These are phyloP conservation scores for Entomobrya multifasciata DNA, from an alignment of 2,888 invertebrate species.

Conservation along the genomic window DNA sequence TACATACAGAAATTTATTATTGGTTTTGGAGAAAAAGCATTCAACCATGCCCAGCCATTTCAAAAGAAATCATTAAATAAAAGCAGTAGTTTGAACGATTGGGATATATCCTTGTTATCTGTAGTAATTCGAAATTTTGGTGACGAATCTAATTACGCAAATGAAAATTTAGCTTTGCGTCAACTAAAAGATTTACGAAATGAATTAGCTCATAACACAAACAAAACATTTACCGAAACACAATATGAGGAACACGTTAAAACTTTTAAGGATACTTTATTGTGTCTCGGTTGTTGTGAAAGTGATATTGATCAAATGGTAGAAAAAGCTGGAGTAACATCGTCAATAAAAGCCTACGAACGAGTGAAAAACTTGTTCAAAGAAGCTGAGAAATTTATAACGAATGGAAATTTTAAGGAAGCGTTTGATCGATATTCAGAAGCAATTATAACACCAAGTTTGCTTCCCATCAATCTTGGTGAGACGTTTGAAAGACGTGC, in stretches of 20 bases:
- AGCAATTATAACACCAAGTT: background rate
- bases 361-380: background rate
- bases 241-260: background rate
- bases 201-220: background rate
- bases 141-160: background rate
- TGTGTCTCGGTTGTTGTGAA: background rate
- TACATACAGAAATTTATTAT: background rate
- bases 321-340: background rate
- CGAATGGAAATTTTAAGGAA: background rate
- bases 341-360: background rate
- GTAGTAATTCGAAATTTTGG: background rate
- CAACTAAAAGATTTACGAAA: background rate
- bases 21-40: background rate
- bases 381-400: background rate
- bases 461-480: background rate
- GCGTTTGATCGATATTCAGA: background rate
- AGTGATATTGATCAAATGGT: background rate
- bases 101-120: background rate
- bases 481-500: background rate
- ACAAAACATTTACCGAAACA: background rate
- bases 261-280: background rate
- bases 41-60: background rate
- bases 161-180: background rate
- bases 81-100: background rate
- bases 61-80: background rate